phyloP scores from a whole-genome alignment of 2,797 vertebrate genomes.

The Enteromius viviparus region DNA sequence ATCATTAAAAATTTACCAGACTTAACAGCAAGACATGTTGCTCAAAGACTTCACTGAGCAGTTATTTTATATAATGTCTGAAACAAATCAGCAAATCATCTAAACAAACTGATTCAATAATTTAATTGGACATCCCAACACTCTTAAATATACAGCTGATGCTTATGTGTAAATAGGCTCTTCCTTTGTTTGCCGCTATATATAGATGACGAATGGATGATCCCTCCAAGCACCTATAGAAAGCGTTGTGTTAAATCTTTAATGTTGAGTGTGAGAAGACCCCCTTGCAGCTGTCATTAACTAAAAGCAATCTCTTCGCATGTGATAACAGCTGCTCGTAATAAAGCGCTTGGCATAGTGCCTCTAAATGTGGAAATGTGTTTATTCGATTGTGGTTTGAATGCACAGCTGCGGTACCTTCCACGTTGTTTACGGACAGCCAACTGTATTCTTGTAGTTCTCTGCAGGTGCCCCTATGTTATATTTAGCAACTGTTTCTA shows the following conservation, averaged over 20 bases:
- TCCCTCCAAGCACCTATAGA: slow-evolving; percentile 7
- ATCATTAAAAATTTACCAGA: neutral
- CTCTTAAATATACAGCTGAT: neutral
- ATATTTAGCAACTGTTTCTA: slow-evolving; percentile 80
- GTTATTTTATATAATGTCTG: slow-evolving; percentile 1
- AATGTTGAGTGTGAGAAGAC: slow-evolving; percentile 15
- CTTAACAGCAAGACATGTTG: neutral
- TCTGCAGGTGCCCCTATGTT: slow-evolving; percentile 69
- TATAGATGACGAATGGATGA: slow-evolving; percentile 8
- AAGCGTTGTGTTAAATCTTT: slow-evolving; percentile 40
- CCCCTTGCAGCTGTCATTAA: slow-evolving; percentile 17
- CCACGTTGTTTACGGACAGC: slow-evolving; percentile 56
- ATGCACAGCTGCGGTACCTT: slow-evolving; percentile 34
- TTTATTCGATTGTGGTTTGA: slow-evolving; percentile 34
- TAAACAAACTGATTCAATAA: neutral
- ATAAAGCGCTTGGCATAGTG: slow-evolving; percentile 15
- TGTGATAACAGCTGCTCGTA: slow-evolving; percentile 9
- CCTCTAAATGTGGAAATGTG: slow-evolving; percentile 29
- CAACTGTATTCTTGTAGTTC: slow-evolving; percentile 71
- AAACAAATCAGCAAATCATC: neutral
- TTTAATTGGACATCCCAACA: neutral
- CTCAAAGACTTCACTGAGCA: neutral
- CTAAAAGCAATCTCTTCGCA: slow-evolving; percentile 21
- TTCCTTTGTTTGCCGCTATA: neutral
- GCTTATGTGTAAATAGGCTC: neutral